Base-by-base conservation (phyloP, 2,113 vertebrate genomes). In the Puma concolor region DNA sequence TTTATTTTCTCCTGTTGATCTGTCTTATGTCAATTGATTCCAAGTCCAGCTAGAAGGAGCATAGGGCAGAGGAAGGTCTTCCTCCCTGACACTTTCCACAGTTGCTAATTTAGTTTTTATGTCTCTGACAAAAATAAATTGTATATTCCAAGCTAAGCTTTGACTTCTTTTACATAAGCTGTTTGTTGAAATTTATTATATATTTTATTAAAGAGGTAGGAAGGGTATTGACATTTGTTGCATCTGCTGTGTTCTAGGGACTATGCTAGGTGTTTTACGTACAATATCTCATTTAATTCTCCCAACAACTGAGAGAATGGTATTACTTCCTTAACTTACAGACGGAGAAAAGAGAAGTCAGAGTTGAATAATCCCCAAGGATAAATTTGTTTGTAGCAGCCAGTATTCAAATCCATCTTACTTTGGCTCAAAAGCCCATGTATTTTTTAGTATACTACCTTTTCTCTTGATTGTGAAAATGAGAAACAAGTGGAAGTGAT, bases 321-420 rank as follows among this genome's bases (percentile, higher is more conserved):
- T 92, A 54, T 89, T 81, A 17, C 95, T 92, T 92, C 23, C 17
- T 82, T 94, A 82, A 96, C 0, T 94, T 92, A 83, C 38, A 94
- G 69, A 31, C 13, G 21, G 31, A 92, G 23, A 50, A 97, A 92
- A 87, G n/a, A 88, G 33, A 96, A 66, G 7, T 94, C 33, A 94
- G n/a, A 50, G 29, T 95, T 92, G 93, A 89, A 38, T 95, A 85
- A 94, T 89, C 90, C 4, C 41, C 21, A 66, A 77, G 27, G 33
- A 4, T 86, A 84, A 81, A 54, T 12, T 60, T 50, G 6, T 77
- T 79, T 92, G 27, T 77, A 94, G 80, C 52, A 90, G 36, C 89
- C 36, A 88, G 4, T 69, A 95, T 83, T 95, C 33, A 92, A 48
- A 93, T 16, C 7, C 67, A 83, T 87, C 50, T 82, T 33, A 94